Percentiles rank a stretch among this genome's conserved stretches.
Evolutionary conservation across 1,140 invertebrate genomes (phyloP).

Genomic region (Physella acuta): DNA sequence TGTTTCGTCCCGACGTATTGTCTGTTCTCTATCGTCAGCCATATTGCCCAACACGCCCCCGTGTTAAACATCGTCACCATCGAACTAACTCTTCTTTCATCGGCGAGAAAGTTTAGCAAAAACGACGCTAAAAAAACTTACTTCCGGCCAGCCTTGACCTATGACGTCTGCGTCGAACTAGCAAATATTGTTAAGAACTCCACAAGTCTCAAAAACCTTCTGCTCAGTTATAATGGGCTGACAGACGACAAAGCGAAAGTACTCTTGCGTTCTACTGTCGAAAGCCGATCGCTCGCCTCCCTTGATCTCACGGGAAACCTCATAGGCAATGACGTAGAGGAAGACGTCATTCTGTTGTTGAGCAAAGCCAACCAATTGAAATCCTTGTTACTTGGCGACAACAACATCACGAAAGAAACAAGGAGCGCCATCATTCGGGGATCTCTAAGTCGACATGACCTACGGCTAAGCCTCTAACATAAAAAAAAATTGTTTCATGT

Average conservation of each 20-base stretch:
- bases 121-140: conserved; percentile 24
- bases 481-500: too few species aligned
- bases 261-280: conserved; percentile 17
- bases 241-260: conserved; percentile 24
- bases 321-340: conserved; percentile 27
- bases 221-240: conserved; percentile 32
- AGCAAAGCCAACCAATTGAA: conserved; percentile 3
- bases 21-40: conserved; percentile 19
- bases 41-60: conserved; percentile 1
- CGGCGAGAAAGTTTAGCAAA: conserved; percentile 27
- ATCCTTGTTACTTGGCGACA: conserved; percentile 29
- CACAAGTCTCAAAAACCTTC: conserved; percentile 19
- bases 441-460: conserved; percentile 20
- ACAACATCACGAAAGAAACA: conserved; percentile 25
- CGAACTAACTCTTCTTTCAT: conserved; percentile 30
- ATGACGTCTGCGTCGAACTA: conserved; percentile 14
- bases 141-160: conserved; percentile 28
- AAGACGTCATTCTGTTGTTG: conserved; percentile 26
- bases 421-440: conserved; percentile 27
- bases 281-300: conserved; percentile 19
- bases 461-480: conserved; percentile 31
- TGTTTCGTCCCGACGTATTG: conserved; percentile 25
- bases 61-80: conserved; percentile 16
- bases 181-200: conserved; percentile 23
- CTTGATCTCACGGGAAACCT: conserved; percentile 37